Evolutionary conservation across 2,797 vertebrate species (phyloP).

Genomic region (Eidolon dupreanum): DNA sequence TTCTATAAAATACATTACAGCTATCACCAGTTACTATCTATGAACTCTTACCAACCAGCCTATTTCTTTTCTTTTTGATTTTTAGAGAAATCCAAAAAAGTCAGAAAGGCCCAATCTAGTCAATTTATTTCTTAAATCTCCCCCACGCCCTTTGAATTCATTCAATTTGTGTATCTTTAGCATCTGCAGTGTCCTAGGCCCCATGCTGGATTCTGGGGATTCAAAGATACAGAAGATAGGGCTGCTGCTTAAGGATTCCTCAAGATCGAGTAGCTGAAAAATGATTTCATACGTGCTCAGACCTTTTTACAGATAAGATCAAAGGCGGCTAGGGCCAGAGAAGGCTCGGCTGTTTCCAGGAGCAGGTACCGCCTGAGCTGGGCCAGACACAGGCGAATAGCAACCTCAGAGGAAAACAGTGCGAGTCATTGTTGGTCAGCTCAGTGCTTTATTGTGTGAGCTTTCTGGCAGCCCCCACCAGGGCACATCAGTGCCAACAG

Average conservation of each 20-base stretch:
- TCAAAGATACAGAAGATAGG: not conserved
- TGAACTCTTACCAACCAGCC: conserved; percentile 15
- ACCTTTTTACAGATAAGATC: not conserved
- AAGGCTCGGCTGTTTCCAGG: not conserved
- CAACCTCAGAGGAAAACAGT: not conserved
- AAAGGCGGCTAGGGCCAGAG: not conserved
- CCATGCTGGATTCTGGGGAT: not conserved
- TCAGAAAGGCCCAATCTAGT: not conserved
- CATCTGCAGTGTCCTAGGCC: not conserved
- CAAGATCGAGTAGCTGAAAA: not conserved
- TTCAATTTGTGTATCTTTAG: conserved; percentile 1
- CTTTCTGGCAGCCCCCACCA: too few species aligned
- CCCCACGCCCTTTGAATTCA: not conserved
- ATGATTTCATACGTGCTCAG: not conserved
- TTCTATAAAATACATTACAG: conserved; percentile 33
- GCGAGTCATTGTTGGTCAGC: fast-evolving
- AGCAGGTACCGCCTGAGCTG: not conserved
- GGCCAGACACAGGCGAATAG: not conserved
- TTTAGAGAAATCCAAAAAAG: conserved; percentile 32
- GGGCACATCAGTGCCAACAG: fast-evolving
- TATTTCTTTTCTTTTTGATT: not conserved
- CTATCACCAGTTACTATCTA: conserved; percentile 10
- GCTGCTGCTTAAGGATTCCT: not conserved
- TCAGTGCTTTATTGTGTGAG: fast-evolving
- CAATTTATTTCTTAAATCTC: not conserved